Percentiles rank a stretch among this genome's conserved stretches.
These are phyloP conservation scores for Chinchilla lanigera DNA, from an alignment of 2,113 vertebrate genomes.

Conservation along the genomic window DNA sequence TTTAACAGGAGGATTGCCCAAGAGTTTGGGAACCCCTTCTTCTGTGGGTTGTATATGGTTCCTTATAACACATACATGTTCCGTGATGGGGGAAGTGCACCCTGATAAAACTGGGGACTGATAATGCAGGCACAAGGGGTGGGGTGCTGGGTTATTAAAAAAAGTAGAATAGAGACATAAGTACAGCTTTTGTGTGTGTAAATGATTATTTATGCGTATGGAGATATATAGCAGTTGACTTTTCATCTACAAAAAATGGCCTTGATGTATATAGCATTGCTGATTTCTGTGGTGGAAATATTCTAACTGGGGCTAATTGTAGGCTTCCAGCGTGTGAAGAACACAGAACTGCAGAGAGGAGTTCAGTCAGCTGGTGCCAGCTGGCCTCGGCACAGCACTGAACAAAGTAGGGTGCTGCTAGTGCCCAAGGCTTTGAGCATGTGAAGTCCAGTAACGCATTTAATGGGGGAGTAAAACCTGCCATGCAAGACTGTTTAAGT, in stretches of 20 bases:
- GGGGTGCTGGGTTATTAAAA: not conserved
- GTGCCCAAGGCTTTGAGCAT: not conserved
- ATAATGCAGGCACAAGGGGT: not conserved
- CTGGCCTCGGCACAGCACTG: not conserved
- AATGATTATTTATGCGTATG: not conserved
- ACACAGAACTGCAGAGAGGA: not conserved
- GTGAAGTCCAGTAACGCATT: accelerated
- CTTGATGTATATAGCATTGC: not conserved
- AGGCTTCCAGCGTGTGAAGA: accelerated
- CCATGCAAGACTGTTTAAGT: no score
- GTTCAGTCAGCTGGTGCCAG: not conserved
- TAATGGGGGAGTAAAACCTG: not conserved
- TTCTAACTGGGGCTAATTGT: not conserved
- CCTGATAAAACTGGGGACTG: not conserved
- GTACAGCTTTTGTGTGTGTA: not conserved
- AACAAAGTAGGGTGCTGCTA: not conserved
- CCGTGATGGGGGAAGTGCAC: not conserved
- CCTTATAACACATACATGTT: not conserved
- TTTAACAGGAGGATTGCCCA: not conserved
- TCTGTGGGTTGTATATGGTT: not conserved
- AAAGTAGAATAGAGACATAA: not conserved
- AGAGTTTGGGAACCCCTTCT: not conserved
- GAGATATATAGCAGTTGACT: not conserved
- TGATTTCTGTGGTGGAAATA: not conserved
- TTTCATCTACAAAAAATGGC: not conserved